A percentile compares a stretch with the other conserved stretches of the same genome.
phyloP scores from a whole-genome alignment of 1,140 invertebrate genomes.

The Mya arenaria region DNA sequence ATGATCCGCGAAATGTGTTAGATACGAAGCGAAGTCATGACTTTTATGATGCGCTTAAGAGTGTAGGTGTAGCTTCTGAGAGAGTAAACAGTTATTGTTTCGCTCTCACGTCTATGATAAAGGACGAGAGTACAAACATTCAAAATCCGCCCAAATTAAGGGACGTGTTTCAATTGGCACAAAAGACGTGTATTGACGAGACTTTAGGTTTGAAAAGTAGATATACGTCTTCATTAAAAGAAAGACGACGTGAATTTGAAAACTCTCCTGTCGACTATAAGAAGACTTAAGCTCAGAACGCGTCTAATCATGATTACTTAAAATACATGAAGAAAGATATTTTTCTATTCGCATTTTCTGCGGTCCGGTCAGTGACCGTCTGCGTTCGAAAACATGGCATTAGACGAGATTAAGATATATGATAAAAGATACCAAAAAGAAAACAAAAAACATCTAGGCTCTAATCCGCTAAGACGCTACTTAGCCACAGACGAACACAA shows the following conservation, averaged over 20 bases:
- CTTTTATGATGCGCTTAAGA: background rate
- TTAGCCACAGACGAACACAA: too few relatives aligned
- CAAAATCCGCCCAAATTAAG: background rate
- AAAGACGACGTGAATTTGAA: background rate
- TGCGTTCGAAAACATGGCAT: background rate
- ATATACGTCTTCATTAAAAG: too few relatives aligned
- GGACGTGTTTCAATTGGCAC: background rate
- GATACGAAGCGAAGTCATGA: background rate
- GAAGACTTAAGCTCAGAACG: background rate
- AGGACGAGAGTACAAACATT: background rate
- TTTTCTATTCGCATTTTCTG: background rate
- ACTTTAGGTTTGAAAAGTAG: too few relatives aligned
- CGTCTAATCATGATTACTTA: background rate
- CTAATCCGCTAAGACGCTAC: too few relatives aligned
- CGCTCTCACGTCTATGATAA: background rate
- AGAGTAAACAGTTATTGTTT: background rate
- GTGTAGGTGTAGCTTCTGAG: background rate
- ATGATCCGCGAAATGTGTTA: background rate
- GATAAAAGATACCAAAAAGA: background rate
- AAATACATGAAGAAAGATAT: background rate
- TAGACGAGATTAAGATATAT: background rate
- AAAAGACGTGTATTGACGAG: too few relatives aligned
- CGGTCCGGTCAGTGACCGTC: background rate
- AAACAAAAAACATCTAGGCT: too few relatives aligned
- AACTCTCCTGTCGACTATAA: background rate